Evolutionary conservation across 2,888 invertebrate species (phyloP).

Genomic region (Nomada goodeniana): DNA sequence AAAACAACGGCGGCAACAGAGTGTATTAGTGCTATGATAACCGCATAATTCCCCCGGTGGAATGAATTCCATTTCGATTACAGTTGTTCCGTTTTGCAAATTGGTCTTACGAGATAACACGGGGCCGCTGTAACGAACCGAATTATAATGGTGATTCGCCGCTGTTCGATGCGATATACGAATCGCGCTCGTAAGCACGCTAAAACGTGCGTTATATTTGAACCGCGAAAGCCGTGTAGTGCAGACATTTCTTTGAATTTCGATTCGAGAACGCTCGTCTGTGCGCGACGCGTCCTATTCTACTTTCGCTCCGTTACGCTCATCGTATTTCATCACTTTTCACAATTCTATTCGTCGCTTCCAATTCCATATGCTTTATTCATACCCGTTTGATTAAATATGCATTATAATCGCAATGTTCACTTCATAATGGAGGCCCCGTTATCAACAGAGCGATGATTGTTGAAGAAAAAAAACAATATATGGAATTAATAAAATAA

Average conservation of each 20-base stretch:
- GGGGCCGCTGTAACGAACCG: constrained; percentile 17
- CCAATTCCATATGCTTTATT: background rate
- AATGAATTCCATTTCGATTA: constrained; percentile 57
- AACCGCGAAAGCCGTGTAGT: background rate
- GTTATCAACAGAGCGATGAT: background rate
- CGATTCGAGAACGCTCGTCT: background rate
- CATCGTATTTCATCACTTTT: background rate
- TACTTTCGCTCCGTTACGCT: background rate
- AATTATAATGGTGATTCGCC: constrained; percentile 10
- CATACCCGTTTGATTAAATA: background rate
- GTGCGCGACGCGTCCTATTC: background rate
- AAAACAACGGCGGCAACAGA: constrained; percentile 37
- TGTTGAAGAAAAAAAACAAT: background rate
- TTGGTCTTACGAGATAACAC: constrained; percentile 56
- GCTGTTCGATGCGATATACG: background rate
- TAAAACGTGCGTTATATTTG: background rate
- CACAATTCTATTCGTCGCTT: background rate
- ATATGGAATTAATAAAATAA: constrained; percentile 15
- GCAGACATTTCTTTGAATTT: background rate
- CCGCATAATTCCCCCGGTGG: constrained; percentile 47
- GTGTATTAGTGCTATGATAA: constrained; percentile 18
- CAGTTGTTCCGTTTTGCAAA: constrained; percentile 51
- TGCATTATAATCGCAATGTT: background rate
- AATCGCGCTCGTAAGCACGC: background rate
- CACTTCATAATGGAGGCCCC: too few species aligned